Conservation (phyloP, 2,797 vertebrate genomes). For the Gastrophryne carolinensis region DNA sequence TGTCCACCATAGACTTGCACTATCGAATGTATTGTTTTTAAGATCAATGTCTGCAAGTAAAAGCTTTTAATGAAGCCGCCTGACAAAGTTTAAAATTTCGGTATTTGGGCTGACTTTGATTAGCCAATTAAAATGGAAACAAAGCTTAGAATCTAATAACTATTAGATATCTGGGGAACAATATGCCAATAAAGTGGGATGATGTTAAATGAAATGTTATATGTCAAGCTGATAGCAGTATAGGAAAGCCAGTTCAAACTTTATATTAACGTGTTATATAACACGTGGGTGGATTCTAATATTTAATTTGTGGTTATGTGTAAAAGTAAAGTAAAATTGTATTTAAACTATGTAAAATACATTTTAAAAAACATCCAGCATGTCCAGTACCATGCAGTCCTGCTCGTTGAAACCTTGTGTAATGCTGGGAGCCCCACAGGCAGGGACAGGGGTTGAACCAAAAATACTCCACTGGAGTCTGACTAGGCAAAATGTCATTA, state of each 20-base stretch:
- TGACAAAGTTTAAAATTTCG: constrained; percentile 23
- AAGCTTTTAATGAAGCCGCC: constrained; percentile 39
- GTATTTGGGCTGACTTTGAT: constrained; percentile 13
- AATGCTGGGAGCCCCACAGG: no score
- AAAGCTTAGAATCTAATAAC: not conserved
- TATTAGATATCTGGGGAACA: not conserved
- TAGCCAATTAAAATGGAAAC: constrained; percentile 43
- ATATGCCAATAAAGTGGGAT: constrained; percentile 12
- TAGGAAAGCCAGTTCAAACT: not conserved
- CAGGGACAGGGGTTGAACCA: no score
- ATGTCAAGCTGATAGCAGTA: constrained; percentile 2
- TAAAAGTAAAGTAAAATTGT: no score
- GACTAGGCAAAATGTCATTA: no score
- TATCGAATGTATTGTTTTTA: constrained; percentile 26
- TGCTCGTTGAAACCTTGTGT: no score
- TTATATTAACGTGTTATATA: not conserved
- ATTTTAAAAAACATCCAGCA: no score
- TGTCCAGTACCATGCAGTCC: no score
- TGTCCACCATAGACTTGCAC: constrained; percentile 25
- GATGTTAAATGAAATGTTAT: constrained; percentile 21
- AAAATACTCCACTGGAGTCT: no score
- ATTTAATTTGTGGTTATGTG: not conserved
- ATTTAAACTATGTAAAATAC: no score
- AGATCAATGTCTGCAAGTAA: constrained; percentile 30
- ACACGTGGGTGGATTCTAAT: not conserved